Evolutionary conservation across 2,888 invertebrate species (phyloP), one percentile per base, ranked within the genome.

Genomic region (Hyposoter dolosus): DNA sequence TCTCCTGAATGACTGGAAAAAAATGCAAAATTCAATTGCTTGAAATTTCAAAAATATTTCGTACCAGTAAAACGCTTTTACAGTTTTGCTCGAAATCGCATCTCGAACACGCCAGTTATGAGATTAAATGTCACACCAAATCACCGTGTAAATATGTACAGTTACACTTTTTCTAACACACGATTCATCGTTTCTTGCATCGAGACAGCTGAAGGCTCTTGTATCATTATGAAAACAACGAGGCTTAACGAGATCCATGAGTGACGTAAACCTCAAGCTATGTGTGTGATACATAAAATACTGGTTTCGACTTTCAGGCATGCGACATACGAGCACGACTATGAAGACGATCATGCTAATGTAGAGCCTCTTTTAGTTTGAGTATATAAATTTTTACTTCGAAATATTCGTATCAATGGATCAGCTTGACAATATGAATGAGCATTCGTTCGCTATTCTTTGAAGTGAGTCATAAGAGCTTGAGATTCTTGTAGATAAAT

Each of bases 181-280:
- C 35, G 77, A 78, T 53, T 45, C 69, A 15, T 47, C 47, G 60
- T 69, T n/a, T 60, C 35, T 63, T 15, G 28, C 43, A 53, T 69
- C 45, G 63, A 76, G 75, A 75, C 50, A 19, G 63, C 80, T 63
- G 60, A 77, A 71, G 60, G 43, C 75, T 66, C 68, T 76, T 23
- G 17, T 63, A 75, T 68, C 68, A 76, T 87, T 78, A 83, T 77
- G 74, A 66, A 87, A 80, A 83, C 71, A 85, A 85, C 83, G 65
- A 77, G 60, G 76, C 81, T 85, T 63, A 81, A 81, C 83, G 74
- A 85, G 83, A 74, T 80, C 32, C 71, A 71, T 17, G 53, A 82
- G 80, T 83, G 87, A 87, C 69, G 83, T 83, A 87, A 81, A 82
- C 77, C 72, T 28, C 66, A 47, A 71, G 69, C 23, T 47, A 76